Percentiles rank a stretch among this genome's conserved stretches.
These are phyloP conservation scores for Zygogramma bicolorata DNA, from an alignment of 2,888 invertebrate genomes.

Conservation along the genomic window DNA sequence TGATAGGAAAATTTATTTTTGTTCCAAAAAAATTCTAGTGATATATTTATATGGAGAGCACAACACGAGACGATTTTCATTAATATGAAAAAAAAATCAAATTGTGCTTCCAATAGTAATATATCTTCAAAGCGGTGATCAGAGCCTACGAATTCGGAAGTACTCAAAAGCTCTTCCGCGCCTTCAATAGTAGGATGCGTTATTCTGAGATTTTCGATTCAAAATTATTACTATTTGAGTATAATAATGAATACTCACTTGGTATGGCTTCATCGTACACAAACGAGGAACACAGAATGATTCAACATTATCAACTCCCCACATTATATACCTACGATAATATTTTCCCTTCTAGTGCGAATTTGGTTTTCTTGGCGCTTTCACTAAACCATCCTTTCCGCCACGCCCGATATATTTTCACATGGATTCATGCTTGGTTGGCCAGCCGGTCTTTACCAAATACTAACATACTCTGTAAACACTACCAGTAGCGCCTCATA, in stretches of 20 bases:
- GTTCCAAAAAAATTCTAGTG: no score
- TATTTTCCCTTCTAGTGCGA: constrained; percentile 23
- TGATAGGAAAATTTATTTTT: no score
- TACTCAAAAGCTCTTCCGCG: no score
- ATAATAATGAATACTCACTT: constrained; percentile 20
- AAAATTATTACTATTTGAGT: no score
- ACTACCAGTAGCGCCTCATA: constrained; percentile 6
- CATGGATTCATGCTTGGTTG: constrained; percentile 36
- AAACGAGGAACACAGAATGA: constrained; percentile 31
- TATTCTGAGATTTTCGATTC: no score
- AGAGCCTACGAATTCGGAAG: no score
- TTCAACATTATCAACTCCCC: neutral
- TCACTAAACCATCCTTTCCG: constrained; percentile 32
- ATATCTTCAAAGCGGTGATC: no score
- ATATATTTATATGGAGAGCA: no score
- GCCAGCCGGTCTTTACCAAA: constrained; percentile 22
- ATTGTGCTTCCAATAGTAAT: no score
- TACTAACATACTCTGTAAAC: constrained; percentile 5
- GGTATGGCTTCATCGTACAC: constrained; percentile 28
- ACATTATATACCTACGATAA: constrained; percentile 23
- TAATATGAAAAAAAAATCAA: no score
- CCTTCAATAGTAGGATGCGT: no score
- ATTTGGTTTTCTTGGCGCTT: constrained; percentile 25
- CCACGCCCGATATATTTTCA: constrained; percentile 29
- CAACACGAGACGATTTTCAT: no score